Conservation (phyloP, 1,140 invertebrate genomes). For the Atta cephalotes region DNA sequence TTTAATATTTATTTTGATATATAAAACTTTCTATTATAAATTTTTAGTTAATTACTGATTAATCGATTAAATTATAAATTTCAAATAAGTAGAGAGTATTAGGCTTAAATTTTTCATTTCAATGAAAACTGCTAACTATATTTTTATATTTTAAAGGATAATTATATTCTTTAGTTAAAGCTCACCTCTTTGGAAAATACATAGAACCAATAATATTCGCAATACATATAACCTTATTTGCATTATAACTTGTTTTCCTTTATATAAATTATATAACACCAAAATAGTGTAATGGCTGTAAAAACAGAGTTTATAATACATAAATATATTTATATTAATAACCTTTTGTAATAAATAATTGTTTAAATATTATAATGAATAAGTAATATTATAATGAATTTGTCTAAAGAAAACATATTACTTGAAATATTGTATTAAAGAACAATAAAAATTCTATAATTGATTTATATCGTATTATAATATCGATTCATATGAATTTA, state of each 20-base stretch:
- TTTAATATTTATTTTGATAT: constrained; percentile 3
- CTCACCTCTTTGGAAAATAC: constrained; percentile 72
- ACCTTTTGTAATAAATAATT: neutral
- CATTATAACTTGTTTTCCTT: constrained; percentile 63
- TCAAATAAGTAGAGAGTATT: neutral
- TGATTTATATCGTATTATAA: neutral
- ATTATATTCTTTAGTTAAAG: neutral
- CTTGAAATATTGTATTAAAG: neutral
- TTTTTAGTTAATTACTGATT: neutral
- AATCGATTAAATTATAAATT: neutral
- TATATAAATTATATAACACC: neutral
- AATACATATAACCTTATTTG: constrained; percentile 54
- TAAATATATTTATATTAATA: constrained; percentile 1
- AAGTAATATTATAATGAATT: neutral
- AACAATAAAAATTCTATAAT: neutral
- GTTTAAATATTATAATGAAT: neutral
- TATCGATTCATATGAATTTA: constrained; percentile 4
- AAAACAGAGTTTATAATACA: neutral
- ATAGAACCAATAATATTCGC: constrained; percentile 68
- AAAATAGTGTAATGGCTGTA: neutral
- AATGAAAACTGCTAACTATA: neutral
- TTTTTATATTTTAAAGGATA: neutral
- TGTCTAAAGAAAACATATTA: no score
- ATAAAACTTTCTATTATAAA: neutral
- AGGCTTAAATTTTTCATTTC: constrained; percentile 7